These are phyloP conservation scores for Coregonus clupeaformis DNA, from an alignment of 2,113 vertebrate species.

Conservation along the genomic window DNA sequence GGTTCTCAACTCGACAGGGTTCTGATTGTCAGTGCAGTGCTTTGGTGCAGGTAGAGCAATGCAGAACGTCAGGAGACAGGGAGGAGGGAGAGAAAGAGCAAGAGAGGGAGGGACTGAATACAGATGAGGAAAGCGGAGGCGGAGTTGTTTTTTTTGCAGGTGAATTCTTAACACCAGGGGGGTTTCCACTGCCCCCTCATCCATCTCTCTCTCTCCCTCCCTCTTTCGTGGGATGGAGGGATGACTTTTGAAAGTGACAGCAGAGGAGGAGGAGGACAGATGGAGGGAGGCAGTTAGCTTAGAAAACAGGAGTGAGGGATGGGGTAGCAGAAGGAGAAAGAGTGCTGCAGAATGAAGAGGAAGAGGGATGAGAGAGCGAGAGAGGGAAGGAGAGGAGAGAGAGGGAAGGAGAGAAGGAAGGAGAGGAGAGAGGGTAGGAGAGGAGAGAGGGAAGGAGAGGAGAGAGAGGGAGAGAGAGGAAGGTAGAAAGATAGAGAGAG, in stretches of 20 bases:
- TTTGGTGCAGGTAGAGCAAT: conserved; percentile 69
- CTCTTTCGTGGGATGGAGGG: neutral
- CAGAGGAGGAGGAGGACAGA: too few species aligned
- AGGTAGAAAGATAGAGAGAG: too few species aligned
- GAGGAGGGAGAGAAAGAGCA: conserved; percentile 11
- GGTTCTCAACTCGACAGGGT: neutral
- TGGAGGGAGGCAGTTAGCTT: too few species aligned
- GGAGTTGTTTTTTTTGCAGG: conserved; percentile 43
- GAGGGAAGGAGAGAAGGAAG: too few species aligned
- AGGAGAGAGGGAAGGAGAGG: too few species aligned
- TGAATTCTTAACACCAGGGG: conserved; percentile 58
- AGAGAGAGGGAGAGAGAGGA: too few species aligned
- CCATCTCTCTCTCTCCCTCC: conserved; percentile 16
- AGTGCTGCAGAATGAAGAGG: too few species aligned
- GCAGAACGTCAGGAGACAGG: conserved; percentile 56
- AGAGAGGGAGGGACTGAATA: conserved; percentile 26
- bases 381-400: neutral
- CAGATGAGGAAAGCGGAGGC: conserved; percentile 47
- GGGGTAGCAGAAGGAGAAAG: too few species aligned
- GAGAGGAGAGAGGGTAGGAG: too few species aligned
- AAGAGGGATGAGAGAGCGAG: neutral
- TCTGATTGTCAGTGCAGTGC: conserved; percentile 66
- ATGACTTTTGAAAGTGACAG: too few species aligned
- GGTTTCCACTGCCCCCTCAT: conserved; percentile 64
- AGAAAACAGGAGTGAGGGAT: too few species aligned